Evolutionary conservation across 2,113 vertebrate genomes (phyloP).

Genomic region (Mesembrinibis cayennensis): DNA sequence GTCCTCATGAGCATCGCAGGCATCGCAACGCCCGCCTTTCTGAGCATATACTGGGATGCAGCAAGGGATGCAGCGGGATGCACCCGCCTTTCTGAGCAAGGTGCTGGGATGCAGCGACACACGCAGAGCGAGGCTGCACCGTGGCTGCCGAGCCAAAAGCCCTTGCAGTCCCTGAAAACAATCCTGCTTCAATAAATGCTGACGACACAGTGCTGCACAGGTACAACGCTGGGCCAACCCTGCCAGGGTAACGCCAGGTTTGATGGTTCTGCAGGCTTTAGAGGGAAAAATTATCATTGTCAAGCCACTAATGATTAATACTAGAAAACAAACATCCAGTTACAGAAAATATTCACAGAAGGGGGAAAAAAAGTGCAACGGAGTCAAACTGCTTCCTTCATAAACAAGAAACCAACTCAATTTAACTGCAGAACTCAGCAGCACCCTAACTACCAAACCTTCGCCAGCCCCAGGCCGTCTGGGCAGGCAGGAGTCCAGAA

Average conservation of each 20-base stretch:
- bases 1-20: accelerated
- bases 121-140: neutral
- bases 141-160: accelerated
- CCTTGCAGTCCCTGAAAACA: accelerated
- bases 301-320: neutral
- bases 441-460: neutral
- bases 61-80: no score
- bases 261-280: neutral
- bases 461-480: neutral
- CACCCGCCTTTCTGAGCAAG: accelerated
- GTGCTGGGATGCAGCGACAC: accelerated
- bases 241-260: neutral
- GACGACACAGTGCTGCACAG: accelerated
- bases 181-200: neutral
- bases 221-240: accelerated
- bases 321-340: neutral
- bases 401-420: neutral
- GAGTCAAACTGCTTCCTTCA: neutral
- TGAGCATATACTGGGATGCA: accelerated
- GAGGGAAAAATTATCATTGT: neutral
- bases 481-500: neutral
- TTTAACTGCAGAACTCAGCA: neutral
- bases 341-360: neutral
- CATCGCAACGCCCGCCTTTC: accelerated
- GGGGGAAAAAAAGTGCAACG: neutral